phyloP scores from a whole-genome alignment of 2,888 invertebrate genomes.

The Parnassius orleans region DNA sequence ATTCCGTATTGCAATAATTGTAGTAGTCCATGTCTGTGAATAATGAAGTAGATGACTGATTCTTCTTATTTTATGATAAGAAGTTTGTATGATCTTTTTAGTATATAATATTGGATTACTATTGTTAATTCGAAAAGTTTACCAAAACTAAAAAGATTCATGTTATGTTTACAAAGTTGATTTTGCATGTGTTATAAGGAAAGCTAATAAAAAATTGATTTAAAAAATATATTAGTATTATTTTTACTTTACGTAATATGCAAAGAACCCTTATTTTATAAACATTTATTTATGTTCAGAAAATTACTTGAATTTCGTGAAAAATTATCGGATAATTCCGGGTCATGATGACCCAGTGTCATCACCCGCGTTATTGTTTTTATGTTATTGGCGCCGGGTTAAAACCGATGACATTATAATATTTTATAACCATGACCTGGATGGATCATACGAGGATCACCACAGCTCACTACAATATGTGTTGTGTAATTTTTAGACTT shows the following conservation, averaged over 20 bases:
- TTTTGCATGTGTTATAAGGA: background rate
- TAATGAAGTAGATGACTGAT: constrained; percentile 22
- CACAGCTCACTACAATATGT: no score
- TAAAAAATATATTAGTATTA: background rate
- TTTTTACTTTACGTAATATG: background rate
- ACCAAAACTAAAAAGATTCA: background rate
- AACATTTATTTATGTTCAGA: no score
- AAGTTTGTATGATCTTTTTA: constrained; percentile 25
- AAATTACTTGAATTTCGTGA: no score
- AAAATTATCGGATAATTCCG: no score
- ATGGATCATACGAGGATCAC: no score
- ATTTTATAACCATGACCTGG: no score
- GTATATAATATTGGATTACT: background rate
- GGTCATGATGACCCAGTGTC: no score
- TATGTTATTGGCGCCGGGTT: no score
- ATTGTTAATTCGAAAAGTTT: background rate
- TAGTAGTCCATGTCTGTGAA: constrained; percentile 9
- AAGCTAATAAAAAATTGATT: background rate
- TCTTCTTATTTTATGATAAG: constrained; percentile 19
- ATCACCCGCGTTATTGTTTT: no score
- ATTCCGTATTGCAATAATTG: constrained; percentile 11
- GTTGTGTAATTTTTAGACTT: no score
- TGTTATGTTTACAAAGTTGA: background rate
- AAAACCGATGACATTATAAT: no score
- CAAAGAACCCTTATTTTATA: no score